These are phyloP conservation scores for Stomatorhinus ivindoensis DNA, from an alignment of 2,113 vertebrate species.

Conservation along the genomic window DNA sequence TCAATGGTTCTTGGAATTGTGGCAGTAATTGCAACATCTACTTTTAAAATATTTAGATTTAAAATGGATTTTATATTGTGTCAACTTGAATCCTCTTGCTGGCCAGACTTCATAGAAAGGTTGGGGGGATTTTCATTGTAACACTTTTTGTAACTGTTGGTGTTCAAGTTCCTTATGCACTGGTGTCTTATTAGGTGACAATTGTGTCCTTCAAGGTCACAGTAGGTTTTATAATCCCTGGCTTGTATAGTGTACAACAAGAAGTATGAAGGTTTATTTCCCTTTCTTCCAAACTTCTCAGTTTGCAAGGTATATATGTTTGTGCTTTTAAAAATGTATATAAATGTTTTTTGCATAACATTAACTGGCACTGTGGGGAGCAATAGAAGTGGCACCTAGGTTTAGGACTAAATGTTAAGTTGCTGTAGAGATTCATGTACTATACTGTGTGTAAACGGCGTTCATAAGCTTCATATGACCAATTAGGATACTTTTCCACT, in stretches of 20 bases:
- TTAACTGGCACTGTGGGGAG: neutral
- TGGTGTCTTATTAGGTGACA: neutral
- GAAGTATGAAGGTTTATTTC: neutral
- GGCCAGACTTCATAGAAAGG: neutral
- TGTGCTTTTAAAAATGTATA: neutral
- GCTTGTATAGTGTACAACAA: neutral
- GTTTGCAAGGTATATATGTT: neutral
- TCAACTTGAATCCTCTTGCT: neutral
- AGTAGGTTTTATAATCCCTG: neutral
- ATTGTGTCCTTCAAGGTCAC: neutral
- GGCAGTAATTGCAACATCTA: neutral
- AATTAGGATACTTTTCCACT: neutral
- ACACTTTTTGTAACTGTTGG: neutral
- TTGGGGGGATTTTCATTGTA: neutral
- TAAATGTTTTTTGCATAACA: neutral
- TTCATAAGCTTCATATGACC: neutral
- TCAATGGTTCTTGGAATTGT: neutral
- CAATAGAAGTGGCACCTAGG: neutral
- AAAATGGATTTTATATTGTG: neutral
- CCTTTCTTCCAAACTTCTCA: neutral
- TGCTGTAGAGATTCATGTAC: neutral
- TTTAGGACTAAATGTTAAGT: neutral
- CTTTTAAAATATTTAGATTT: neutral
- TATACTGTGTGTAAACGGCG: neutral
- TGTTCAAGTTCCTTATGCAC: neutral